Percentiles rank a stretch among this genome's conserved stretches.
These are phyloP conservation scores for Discoglossus pictus DNA, from an alignment of 2,797 vertebrate species.

Conservation along the genomic window DNA sequence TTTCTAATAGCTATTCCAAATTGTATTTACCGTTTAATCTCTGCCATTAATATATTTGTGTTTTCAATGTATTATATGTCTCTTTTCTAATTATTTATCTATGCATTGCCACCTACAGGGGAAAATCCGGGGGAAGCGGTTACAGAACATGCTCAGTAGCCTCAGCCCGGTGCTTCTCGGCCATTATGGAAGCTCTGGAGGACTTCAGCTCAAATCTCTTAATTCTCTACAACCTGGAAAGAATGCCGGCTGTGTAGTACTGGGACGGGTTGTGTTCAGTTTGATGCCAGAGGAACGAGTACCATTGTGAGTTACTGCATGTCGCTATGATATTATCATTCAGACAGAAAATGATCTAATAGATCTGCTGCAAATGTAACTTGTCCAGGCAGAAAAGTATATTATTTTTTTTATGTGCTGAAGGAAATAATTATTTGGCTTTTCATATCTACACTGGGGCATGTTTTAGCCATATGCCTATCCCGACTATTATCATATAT, in stretches of 20 bases:
- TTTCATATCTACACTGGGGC: too few species aligned
- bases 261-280: slow-evolving; percentile 91
- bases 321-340: not conserved
- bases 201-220: slow-evolving; percentile 72
- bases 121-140: slow-evolving; percentile 81
- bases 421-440: too few species aligned
- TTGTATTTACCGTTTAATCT: too few species aligned
- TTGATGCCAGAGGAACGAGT: slow-evolving; percentile 83
- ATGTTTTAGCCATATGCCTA: too few species aligned
- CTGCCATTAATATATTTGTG: not conserved
- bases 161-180: slow-evolving; percentile 77
- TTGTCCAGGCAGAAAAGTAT: too few species aligned
- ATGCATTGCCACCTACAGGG: slow-evolving; percentile 68
- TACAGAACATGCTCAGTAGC: slow-evolving; percentile 82
- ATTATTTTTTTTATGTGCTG: too few species aligned
- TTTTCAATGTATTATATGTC: not conserved
- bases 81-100: not conserved
- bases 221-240: slow-evolving; percentile 72
- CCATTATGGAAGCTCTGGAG: slow-evolving; percentile 75
- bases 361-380: too few species aligned
- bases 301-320: slow-evolving; percentile 85
- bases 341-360: not conserved
- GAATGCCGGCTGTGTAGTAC: slow-evolving; percentile 74
- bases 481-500: too few species aligned
- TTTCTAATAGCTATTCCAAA: too few species aligned